phyloP scores from a whole-genome alignment of 2,113 vertebrate species.

The Datnioides undecimradiatus region DNA sequence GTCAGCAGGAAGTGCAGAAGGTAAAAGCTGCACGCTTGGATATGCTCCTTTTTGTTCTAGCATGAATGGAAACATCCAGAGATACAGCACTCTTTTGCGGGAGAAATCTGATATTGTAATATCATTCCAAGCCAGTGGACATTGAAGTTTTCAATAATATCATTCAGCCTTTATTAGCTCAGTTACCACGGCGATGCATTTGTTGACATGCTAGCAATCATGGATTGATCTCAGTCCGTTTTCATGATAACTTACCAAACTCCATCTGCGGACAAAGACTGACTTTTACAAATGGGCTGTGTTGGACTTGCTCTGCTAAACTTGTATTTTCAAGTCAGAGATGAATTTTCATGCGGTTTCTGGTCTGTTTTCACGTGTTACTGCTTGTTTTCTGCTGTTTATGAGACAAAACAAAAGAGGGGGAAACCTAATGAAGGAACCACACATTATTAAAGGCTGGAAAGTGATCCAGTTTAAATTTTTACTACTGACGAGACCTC shows the following conservation, averaged over 20 bases:
- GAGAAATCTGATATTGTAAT: background rate
- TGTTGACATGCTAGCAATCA: background rate
- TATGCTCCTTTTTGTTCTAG: background rate
- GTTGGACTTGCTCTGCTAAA: too few relatives aligned
- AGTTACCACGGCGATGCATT: background rate
- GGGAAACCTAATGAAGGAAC: background rate
- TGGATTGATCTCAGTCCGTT: background rate
- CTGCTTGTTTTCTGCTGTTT: background rate
- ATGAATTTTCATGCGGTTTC: background rate
- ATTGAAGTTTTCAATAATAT: background rate
- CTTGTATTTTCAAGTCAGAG: background rate
- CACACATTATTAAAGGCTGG: background rate
- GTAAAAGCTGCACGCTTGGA: background rate
- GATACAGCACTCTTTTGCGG: background rate
- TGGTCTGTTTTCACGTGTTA: background rate
- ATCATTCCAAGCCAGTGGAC: background rate
- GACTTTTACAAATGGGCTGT: too few relatives aligned
- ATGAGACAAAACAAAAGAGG: background rate
- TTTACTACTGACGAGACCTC: background rate
- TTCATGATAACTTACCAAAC: background rate
- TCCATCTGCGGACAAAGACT: background rate
- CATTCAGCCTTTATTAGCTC: background rate
- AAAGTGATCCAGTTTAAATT: background rate
- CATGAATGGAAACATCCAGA: background rate
- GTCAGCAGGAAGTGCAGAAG: constrained; percentile 17